Evolutionary conservation across 2,113 vertebrate species (phyloP).

Genomic region (Tupaia chinensis): DNA sequence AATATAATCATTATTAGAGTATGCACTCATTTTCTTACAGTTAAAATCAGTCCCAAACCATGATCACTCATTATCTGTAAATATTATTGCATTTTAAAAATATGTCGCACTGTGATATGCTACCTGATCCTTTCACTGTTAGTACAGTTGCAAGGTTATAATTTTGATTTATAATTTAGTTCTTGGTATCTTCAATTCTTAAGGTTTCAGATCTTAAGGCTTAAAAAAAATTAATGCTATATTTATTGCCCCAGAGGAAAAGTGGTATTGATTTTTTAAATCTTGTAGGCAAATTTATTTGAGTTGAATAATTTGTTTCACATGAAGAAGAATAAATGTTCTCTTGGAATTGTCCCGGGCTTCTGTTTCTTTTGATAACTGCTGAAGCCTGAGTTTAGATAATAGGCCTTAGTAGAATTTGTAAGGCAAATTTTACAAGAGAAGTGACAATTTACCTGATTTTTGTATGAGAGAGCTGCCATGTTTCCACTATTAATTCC

Average conservation of each 20-base stretch:
- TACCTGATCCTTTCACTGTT: slow-evolving; percentile 20
- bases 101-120: background rate
- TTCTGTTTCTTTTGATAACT: slow-evolving; percentile 65
- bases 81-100: background rate
- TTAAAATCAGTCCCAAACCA: slow-evolving; percentile 51
- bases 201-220: slow-evolving; percentile 35
- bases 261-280: slow-evolving; percentile 66
- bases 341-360: slow-evolving; percentile 43
- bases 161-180: slow-evolving; percentile 60
- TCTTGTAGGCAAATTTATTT: slow-evolving; percentile 34
- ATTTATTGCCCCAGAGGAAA: slow-evolving; percentile 59
- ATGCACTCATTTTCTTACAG: slow-evolving; percentile 43
- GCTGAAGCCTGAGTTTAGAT: background rate
- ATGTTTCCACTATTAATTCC: slow-evolving; percentile 74
- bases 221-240: slow-evolving; percentile 63
- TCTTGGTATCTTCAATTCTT: slow-evolving; percentile 63
- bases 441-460: slow-evolving; percentile 76
- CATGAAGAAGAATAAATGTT: slow-evolving; percentile 61
- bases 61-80: slow-evolving; percentile 21
- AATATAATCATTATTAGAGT: slow-evolving; percentile 43
- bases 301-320: slow-evolving; percentile 69
- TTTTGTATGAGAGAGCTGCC: slow-evolving; percentile 43
- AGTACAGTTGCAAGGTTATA: slow-evolving; percentile 21
- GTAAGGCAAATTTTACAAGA: slow-evolving; percentile 68
- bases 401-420: slow-evolving; percentile 48